These are phyloP conservation scores for Muraenolepis orangiensis DNA, from an alignment of 2,797 vertebrate species.

Conservation along the genomic window DNA sequence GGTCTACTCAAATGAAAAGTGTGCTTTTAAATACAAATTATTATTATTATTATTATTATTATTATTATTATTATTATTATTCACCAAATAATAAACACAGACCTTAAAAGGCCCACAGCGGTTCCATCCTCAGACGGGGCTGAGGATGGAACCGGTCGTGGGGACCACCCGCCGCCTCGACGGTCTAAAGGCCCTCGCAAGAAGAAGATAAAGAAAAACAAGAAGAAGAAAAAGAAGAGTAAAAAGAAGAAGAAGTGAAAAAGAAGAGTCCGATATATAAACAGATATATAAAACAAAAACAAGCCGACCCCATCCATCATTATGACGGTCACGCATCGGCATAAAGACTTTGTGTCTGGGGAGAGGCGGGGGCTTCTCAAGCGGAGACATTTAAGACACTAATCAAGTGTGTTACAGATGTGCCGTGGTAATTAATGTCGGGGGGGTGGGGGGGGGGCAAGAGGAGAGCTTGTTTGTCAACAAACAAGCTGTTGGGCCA, in stretches of 20 bases:
- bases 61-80: too few species aligned
- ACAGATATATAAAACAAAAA: too few species aligned
- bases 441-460: conserved; percentile 14
- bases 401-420: conserved; percentile 63
- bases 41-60: too few species aligned
- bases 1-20: too few species aligned
- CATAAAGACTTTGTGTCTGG: conserved; percentile 52
- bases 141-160: too few species aligned
- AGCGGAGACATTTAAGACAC: conserved; percentile 55
- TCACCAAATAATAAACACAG: background rate
- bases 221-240: background rate
- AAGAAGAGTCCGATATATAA: conserved; percentile 37
- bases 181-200: too few species aligned
- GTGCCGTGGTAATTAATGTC: conserved; percentile 56
- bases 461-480: conserved; percentile 39
- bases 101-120: background rate
- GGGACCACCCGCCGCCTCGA: too few species aligned
- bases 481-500: conserved; percentile 38
- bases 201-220: background rate
- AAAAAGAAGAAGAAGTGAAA: too few species aligned
- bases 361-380: conserved; percentile 32
- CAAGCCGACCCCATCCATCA: too few species aligned
- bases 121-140: background rate
- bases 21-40: too few species aligned
- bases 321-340: conserved; percentile 53